phyloP scores from a whole-genome alignment of 2,113 vertebrate species.

The Anolis carolinensis region DNA sequence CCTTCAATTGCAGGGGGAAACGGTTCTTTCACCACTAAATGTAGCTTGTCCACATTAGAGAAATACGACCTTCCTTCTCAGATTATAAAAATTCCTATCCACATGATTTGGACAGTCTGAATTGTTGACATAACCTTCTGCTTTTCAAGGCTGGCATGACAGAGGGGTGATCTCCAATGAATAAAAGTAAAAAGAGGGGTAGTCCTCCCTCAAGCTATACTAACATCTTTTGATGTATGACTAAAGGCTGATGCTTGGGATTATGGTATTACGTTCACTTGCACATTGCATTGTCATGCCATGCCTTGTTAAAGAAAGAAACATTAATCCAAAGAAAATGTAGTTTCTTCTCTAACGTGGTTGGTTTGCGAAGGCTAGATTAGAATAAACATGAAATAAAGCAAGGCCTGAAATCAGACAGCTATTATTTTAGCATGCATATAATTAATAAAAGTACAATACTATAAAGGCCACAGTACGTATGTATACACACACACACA shows the following conservation, averaged over 20 bases:
- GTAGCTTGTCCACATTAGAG: neutral
- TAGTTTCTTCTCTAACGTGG: slow-evolving; percentile 36
- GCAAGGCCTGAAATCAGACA: slow-evolving; percentile 53
- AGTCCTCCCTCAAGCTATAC: neutral
- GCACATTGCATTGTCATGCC: neutral
- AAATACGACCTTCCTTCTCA: neutral
- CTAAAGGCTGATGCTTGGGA: neutral
- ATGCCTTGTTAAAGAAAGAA: neutral
- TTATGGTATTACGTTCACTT: neutral
- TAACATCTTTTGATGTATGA: neutral
- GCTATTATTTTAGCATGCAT: slow-evolving; percentile 20
- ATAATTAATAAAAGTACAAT: slow-evolving; percentile 48
- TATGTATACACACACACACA: too few species aligned
- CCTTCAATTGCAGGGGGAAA: neutral
- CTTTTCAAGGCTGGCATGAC: neutral
- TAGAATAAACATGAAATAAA: slow-evolving; percentile 33
- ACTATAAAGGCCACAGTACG: neutral
- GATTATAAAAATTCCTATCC: neutral
- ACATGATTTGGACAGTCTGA: neutral
- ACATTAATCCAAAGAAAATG: slow-evolving; percentile 29
- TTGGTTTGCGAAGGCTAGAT: slow-evolving; percentile 20
- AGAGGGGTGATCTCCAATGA: neutral
- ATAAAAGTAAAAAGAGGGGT: neutral
- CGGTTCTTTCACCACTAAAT: neutral
- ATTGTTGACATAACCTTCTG: neutral